phyloP scores from a whole-genome alignment of 2,888 invertebrate genomes.

The Diarsia rubi region DNA sequence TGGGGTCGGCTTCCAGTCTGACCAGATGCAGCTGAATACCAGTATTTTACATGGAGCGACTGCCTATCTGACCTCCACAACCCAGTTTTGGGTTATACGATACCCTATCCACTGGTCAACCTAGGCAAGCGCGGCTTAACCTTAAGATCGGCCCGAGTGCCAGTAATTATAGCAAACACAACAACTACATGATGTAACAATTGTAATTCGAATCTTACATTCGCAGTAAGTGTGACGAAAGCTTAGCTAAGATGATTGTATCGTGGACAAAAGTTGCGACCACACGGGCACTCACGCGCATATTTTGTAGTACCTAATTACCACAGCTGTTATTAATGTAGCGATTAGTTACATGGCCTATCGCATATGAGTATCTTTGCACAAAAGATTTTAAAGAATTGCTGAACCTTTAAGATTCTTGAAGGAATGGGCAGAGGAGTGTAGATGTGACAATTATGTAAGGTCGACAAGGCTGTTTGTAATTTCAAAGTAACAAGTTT shows the following conservation, averaged over 20 bases:
- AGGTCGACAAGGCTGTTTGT: too few relatives aligned
- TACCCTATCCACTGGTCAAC: too few relatives aligned
- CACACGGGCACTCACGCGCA: conserved; percentile 52
- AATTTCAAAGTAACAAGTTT: too few relatives aligned
- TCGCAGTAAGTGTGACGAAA: conserved; percentile 31
- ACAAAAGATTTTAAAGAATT: conserved; percentile 37
- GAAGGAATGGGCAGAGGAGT: not conserved
- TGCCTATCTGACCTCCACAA: too few relatives aligned
- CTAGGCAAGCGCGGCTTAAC: too few relatives aligned
- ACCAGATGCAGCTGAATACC: too few relatives aligned
- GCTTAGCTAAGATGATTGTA: conserved; percentile 28
- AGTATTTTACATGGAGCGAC: too few relatives aligned
- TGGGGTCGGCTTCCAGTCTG: too few relatives aligned
- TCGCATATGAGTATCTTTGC: conserved; percentile 32
- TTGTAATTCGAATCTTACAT: conserved; percentile 14
- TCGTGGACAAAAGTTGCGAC: conserved; percentile 49
- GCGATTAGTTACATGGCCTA: conserved; percentile 51
- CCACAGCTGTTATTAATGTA: conserved; percentile 52
- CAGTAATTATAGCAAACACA: too few relatives aligned
- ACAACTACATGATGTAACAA: not conserved
- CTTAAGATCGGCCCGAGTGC: too few relatives aligned
- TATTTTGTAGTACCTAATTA: conserved; percentile 13
- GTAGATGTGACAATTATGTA: too few relatives aligned
- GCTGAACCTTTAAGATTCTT: conserved; percentile 5
- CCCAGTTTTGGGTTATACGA: too few relatives aligned